These are phyloP conservation scores for Harlomillsia oculata DNA, from an alignment of 1,140 invertebrate genomes.

Conservation along the genomic window DNA sequence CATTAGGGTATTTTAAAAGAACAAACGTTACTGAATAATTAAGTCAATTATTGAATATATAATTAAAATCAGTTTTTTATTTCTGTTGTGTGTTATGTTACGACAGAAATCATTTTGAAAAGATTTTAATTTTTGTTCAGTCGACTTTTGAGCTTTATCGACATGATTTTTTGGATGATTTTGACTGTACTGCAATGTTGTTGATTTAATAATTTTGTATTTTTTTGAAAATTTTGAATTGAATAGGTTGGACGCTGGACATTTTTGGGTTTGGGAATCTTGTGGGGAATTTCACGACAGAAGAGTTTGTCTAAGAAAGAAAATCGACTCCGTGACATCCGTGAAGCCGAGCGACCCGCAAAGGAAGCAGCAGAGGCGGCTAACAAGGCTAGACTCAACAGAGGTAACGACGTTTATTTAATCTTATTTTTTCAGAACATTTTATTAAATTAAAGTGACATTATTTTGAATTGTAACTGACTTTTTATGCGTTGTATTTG, in stretches of 20 bases:
- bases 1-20: background rate
- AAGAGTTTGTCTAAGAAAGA: slow-evolving; percentile 57
- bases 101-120: background rate
- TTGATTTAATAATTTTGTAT: background rate
- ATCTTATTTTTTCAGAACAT: background rate
- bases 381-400: slow-evolving; percentile 46
- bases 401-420: slow-evolving; percentile 27
- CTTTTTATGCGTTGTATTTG: slow-evolving; percentile 9
- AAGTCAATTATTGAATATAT: background rate
- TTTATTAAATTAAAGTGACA: background rate
- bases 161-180: no score
- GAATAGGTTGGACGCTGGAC: slow-evolving; percentile 62
- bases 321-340: slow-evolving; percentile 51
- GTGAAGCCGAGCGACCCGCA: slow-evolving; percentile 53
- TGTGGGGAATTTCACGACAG: slow-evolving; percentile 61
- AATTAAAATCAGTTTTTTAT: background rate
- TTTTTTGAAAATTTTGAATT: background rate
- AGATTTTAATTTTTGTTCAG: background rate
- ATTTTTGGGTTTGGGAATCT: slow-evolving; percentile 53
- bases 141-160: no score
- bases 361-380: slow-evolving; percentile 57
- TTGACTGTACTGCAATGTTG: no score
- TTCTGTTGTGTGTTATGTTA: background rate
- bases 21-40: background rate
- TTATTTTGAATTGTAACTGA: background rate